These are phyloP conservation scores for Epinephelus fuscoguttatus DNA, from an alignment of 2,113 vertebrate genomes.

Conservation along the genomic window DNA sequence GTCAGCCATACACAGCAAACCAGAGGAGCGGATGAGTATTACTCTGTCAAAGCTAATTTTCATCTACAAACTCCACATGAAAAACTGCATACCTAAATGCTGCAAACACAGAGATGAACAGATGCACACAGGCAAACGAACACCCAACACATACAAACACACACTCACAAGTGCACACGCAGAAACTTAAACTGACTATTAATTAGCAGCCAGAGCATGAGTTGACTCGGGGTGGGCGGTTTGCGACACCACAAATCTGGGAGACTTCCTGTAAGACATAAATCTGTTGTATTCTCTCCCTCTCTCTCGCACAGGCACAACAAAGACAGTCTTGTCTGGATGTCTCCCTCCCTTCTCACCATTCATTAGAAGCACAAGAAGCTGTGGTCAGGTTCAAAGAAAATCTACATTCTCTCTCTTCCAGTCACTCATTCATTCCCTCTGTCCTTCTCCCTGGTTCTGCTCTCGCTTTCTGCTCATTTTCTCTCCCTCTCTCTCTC, in stretches of 20 bases:
- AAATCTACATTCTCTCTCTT: slow-evolving; percentile 67
- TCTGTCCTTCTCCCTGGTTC: slow-evolving; percentile 55
- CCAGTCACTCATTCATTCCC: slow-evolving; percentile 66
- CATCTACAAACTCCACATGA: slow-evolving; percentile 42
- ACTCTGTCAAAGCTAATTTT: slow-evolving; percentile 44
- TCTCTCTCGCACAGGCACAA: slow-evolving; percentile 48
- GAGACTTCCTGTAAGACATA: slow-evolving; percentile 77
- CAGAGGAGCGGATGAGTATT: slow-evolving; percentile 18
- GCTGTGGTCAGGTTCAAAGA: slow-evolving; percentile 78
- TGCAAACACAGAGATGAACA: slow-evolving; percentile 5
- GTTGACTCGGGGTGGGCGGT: slow-evolving; percentile 46
- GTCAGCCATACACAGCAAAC: slow-evolving; percentile 10
- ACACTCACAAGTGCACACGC: slow-evolving; percentile 1
- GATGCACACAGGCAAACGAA: slow-evolving; percentile 7
- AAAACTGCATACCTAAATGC: slow-evolving; percentile 17
- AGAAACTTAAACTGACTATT: slow-evolving; percentile 44
- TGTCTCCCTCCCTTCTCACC: slow-evolving; percentile 48
- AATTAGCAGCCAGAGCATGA: slow-evolving; percentile 67
- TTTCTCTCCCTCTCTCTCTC: slow-evolving; percentile 30
- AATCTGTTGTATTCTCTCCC: slow-evolving; percentile 64
- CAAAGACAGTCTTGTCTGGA: slow-evolving; percentile 80
- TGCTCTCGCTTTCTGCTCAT: slow-evolving; percentile 53
- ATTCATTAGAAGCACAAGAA: slow-evolving; percentile 78
- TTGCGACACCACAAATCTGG: slow-evolving; percentile 65
- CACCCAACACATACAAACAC: slow-evolving; percentile 18